Conservation (phyloP, 30 jellyfish, hydroid and myxozoan genomes). For the Hydractinia symbiolongicarpus region DNA sequence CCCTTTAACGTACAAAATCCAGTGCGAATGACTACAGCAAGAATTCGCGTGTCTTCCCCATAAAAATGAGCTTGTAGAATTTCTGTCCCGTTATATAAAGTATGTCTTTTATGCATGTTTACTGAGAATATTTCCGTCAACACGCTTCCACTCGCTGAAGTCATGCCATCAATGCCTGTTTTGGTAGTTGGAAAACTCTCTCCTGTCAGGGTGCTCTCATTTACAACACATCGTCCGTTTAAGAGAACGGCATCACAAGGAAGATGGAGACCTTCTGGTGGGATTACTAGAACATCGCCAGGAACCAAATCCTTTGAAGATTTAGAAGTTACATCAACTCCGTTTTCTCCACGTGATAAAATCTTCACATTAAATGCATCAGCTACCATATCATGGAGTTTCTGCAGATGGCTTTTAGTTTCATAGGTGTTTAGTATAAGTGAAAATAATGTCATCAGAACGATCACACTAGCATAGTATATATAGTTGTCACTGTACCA, state of each 20-base stretch:
- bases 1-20: constrained; percentile 51
- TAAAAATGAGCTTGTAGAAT: constrained; percentile 32
- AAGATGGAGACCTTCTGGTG: constrained; percentile 16
- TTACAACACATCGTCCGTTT: constrained; percentile 38
- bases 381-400: constrained; percentile 29
- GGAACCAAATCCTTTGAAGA: constrained; percentile 40
- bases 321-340: constrained; percentile 1
- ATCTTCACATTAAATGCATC: constrained; percentile 6
- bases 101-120: constrained; percentile 25
- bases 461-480: constrained; percentile 31
- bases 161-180: constrained; percentile 19
- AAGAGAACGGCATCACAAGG: constrained; percentile 41
- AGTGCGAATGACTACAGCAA: constrained; percentile 38
- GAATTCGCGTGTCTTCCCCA: constrained; percentile 1
- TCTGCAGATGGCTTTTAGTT: constrained; percentile 19
- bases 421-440: constrained; percentile 22
- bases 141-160: background rate
- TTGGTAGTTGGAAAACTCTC: constrained; percentile 40
- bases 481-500: constrained; percentile 33
- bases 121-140: background rate
- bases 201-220: constrained; percentile 42
- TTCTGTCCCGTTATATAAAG: constrained; percentile 39
- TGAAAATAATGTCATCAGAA: constrained; percentile 28
- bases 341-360: background rate
- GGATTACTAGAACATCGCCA: constrained; percentile 41